Evolutionary conservation across 2,113 vertebrate species (phyloP), one percentile per base, ranked within the genome.

Genomic region (Cephalopholis sonnerati): DNA sequence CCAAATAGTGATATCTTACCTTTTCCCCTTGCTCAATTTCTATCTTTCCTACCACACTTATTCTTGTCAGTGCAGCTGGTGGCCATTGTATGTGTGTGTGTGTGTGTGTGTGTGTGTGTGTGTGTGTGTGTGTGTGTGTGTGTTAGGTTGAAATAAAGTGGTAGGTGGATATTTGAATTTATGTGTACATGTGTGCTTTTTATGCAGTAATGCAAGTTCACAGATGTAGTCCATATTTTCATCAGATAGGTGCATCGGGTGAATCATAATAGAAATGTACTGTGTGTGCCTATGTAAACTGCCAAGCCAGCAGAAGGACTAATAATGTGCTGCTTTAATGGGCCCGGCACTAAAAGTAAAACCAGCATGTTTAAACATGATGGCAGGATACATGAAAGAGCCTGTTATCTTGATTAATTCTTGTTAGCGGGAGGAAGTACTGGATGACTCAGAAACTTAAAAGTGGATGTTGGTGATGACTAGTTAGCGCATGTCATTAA

Each of bases 1-100:
- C 69, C 79, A 72, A 87, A 83, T 55, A 54, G 61, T 75, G 80
- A 87, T 79, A 83, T 82, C 69, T 83, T 77, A 85, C 79, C 86
- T 70, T 59, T 77, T 79, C 77, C 41, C 62, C 50, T 83, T 15
- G 5, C 62, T 86, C 68, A 48, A 39, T 74, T 83, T 83, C 68
- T 79, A 68, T 74, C 67, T 80, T 32, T 77, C 61, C 55, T 51
- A n/a, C 41, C 61, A 29, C 32, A 29, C 69, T 64, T 83, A 54
- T 44, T 77, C 48, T 71, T 79, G 53, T 79, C 57, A 59, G 77
- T 36, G 73, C 24, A 61, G 69, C 74, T 4, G 12, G 53, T 74
- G 24, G 74, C 27, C 4, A 0, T 6, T 62, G 36, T 55, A 18
- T 57, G 58, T 55, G 17, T 15, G 39, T n/a, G 25, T 64, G 51